Conservation (phyloP, 2,797 vertebrate species). For the Momotus momota region DNA sequence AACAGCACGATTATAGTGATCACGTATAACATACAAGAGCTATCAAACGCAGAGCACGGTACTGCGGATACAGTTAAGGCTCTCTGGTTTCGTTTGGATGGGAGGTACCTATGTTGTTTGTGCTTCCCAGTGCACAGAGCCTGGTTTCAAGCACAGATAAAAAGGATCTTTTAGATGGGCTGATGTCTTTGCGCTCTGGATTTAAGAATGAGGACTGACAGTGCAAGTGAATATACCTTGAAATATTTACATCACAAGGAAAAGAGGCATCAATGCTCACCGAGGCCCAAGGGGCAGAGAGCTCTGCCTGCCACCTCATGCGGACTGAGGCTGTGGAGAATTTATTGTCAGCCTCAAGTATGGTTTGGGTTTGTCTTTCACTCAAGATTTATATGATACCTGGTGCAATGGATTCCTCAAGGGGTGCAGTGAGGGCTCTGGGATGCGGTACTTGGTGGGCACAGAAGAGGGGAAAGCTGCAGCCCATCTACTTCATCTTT, state of each 20-base stretch:
- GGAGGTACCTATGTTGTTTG: background rate
- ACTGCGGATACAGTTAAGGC: background rate
- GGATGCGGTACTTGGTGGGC: accelerated
- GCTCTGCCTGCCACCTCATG: accelerated
- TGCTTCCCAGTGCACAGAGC: background rate
- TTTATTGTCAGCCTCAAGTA: background rate
- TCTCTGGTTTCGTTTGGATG: background rate
- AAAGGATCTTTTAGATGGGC: background rate
- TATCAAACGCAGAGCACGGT: background rate
- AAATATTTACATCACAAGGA: background rate
- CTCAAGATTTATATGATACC: background rate
- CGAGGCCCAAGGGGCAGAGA: background rate
- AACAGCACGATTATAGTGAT: background rate
- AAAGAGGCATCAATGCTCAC: background rate
- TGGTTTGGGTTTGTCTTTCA: background rate
- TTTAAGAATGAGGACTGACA: background rate
- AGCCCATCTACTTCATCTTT: background rate
- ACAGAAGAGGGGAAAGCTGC: background rate
- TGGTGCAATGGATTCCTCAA: background rate
- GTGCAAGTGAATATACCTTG: background rate
- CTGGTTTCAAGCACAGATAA: background rate
- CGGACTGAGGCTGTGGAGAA: accelerated
- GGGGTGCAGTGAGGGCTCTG: background rate
- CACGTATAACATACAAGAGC: background rate
- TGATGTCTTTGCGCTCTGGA: background rate